Base-by-base conservation (phyloP, 2,797 vertebrate species). In the Phalloptychus januarius region DNA sequence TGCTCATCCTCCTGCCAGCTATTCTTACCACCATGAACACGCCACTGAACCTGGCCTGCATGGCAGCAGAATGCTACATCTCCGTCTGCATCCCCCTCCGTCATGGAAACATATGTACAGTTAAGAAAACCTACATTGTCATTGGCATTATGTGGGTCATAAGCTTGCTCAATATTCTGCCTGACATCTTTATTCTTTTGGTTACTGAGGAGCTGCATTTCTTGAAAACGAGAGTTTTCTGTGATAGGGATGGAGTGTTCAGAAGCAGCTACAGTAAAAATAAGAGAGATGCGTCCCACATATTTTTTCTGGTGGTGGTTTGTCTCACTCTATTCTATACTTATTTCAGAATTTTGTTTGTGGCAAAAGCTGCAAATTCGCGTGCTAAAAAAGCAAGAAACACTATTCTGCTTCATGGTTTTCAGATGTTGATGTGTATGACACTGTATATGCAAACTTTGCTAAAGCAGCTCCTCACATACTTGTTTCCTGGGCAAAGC, bases 61-160 rank as follows among this genome's bases (percentile, higher is more conserved):
- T 95, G 95, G 93, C 92, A 2, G 58, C 85, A 5, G 93, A 94
- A 77, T 93, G 93, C 28, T 95, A 91, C 79, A 74, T 94, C 2
- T 91, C 93, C 3, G 78, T 95, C 46, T 94, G 93, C 63, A 28
- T 88, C 16, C 94, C 94, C 2, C 89, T 95, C 40, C 92, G 74
- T 52, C 87, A 94, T 38, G 61, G 76, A 44, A 54, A 74, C 74
- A 84, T 95, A 7, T 95, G 92, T 52, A 93, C 93, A 0, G 82
- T 92, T 11, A 88, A 61, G 42, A 88, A 86, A 67, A 93, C 93
- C 0, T 89, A 92, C 13, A 31, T 88, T 25, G 72, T 87, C 0
- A 91, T 94, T 7, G 80, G 74, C 4, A 61, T 92, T 28, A 91
- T 94, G 18, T 94, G 93, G 93, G 44, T 63, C 0, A 23, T 81